Percentiles rank a stretch among this genome's conserved stretches.
Conservation (phyloP, 2,797 vertebrate genomes). For the Acrocephalus scirpaceus region DNA sequence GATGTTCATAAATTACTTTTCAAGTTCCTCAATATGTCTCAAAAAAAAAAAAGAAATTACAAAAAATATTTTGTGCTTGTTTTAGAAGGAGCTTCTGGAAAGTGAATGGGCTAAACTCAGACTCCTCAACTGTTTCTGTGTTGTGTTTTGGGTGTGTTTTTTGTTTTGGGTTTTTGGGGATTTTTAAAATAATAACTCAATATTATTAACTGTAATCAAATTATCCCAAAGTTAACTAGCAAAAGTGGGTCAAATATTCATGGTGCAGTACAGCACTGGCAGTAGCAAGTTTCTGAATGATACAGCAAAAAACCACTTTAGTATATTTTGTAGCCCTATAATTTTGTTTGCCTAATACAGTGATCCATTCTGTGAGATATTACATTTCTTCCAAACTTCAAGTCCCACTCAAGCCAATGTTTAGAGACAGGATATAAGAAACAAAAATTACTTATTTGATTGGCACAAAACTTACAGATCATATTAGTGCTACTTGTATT, state of each 20-base stretch:
- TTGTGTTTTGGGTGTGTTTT: neutral
- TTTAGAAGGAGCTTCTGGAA: neutral
- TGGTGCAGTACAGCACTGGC: neutral
- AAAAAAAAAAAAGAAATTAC: neutral
- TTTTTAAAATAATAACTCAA: neutral
- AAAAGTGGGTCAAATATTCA: neutral
- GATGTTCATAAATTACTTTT: neutral
- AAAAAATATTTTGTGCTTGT: neutral
- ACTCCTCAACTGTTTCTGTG: fast-evolving
- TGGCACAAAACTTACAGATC: neutral
- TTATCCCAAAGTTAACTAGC: neutral
- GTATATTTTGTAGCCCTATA: neutral
- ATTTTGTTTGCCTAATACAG: neutral
- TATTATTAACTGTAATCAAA: neutral
- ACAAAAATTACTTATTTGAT: neutral
- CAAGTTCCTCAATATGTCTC: neutral
- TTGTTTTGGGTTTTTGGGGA: fast-evolving
- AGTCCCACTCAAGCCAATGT: neutral
- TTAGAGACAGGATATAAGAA: neutral
- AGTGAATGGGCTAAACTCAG: neutral
- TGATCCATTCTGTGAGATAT: neutral
- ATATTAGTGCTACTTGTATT: neutral
- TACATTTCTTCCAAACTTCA: neutral
- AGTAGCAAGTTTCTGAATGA: neutral
- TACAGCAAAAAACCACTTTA: neutral